A percentile compares a stretch with the other conserved stretches of the same genome.
These are phyloP conservation scores for Rutilus rutilus DNA, from an alignment of 2,113 vertebrate species.

Conservation along the genomic window DNA sequence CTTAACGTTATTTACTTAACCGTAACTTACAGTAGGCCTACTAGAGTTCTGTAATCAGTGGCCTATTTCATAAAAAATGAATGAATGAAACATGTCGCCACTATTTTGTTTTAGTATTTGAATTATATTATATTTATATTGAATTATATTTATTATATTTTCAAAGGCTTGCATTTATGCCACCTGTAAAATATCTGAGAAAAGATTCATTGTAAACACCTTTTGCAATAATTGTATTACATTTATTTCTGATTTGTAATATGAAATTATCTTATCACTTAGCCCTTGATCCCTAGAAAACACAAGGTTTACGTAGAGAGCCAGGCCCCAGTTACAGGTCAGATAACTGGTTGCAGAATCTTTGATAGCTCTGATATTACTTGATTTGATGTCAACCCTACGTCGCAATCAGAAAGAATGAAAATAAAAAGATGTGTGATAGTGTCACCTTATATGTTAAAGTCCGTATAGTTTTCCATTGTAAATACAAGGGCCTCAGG, in stretches of 20 bases:
- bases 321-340: background rate
- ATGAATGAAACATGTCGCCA: background rate
- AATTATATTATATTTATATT: too few relatives aligned
- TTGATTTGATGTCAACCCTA: background rate
- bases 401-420: background rate
- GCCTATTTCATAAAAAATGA: background rate
- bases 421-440: background rate
- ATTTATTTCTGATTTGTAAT: background rate
- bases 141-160: too few relatives aligned
- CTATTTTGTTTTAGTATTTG: background rate
- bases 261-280: background rate
- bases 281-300: background rate
- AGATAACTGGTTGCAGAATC: background rate
- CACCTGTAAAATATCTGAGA: background rate
- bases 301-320: background rate
- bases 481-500: background rate
- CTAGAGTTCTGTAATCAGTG: background rate
- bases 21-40: background rate
- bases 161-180: background rate
- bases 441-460: background rate
- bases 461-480: background rate
- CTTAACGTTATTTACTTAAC: background rate
- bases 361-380: background rate
- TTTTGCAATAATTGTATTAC: background rate
- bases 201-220: background rate